These are phyloP conservation scores for Trichogramma evanescens DNA, from an alignment of 2,888 invertebrate species.

Conservation along the genomic window DNA sequence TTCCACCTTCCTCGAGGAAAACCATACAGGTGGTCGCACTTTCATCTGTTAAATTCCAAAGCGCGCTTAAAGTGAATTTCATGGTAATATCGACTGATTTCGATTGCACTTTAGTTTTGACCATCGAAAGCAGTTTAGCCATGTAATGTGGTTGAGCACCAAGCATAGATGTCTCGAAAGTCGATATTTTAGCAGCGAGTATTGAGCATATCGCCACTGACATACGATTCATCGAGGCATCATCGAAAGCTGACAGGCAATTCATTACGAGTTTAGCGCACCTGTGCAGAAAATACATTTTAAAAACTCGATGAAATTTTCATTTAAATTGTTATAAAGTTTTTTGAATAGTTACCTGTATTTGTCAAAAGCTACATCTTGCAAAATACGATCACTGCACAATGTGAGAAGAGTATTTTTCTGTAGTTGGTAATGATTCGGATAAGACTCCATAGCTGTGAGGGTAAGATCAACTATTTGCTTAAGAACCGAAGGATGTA, in stretches of 20 bases:
- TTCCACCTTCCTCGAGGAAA: slow-evolving; percentile 62
- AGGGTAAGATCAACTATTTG: slow-evolving; percentile 60
- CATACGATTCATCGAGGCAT: slow-evolving; percentile 67
- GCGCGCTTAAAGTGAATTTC: slow-evolving; percentile 68
- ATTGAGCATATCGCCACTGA: slow-evolving; percentile 75
- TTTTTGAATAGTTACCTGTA: slow-evolving; percentile 40
- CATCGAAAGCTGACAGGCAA: slow-evolving; percentile 62
- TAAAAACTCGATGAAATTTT: neutral
- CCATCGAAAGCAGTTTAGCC: slow-evolving; percentile 60
- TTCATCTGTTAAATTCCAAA: slow-evolving; percentile 76
- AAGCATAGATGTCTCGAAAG: slow-evolving; percentile 60
- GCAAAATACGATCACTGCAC: slow-evolving; percentile 70
- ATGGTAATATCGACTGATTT: slow-evolving; percentile 60
- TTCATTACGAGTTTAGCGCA: slow-evolving; percentile 68
- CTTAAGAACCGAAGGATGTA: slow-evolving; percentile 58
- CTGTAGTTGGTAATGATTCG: slow-evolving; percentile 62
- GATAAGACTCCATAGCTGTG: slow-evolving; percentile 62
- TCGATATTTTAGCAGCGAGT: slow-evolving; percentile 58
- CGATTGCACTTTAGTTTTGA: slow-evolving; percentile 52
- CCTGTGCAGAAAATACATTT: slow-evolving; percentile 36
- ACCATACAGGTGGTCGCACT: slow-evolving; percentile 64
- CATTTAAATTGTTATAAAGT: neutral
- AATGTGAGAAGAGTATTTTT: slow-evolving; percentile 67
- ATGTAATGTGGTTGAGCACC: slow-evolving; percentile 63
- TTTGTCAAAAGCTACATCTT: slow-evolving; percentile 61